Percentiles rank a stretch among this genome's conserved stretches.
These are phyloP conservation scores for Scaptomyza hsui DNA, from an alignment of 1,140 invertebrate species.

Conservation along the genomic window DNA sequence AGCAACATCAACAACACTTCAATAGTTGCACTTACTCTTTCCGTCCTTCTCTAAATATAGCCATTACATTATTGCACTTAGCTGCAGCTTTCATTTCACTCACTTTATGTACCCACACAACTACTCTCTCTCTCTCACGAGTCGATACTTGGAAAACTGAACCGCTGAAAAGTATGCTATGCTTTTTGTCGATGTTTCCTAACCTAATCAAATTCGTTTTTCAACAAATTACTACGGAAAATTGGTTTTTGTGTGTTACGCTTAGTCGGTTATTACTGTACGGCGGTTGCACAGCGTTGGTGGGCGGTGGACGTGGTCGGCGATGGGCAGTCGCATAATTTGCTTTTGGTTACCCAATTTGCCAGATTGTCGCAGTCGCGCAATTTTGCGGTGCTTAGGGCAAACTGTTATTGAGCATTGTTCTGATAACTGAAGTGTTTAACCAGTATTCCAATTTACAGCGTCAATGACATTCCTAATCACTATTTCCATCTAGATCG, in stretches of 20 bases:
- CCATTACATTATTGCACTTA: conserved; percentile 77
- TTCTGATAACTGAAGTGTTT: not conserved
- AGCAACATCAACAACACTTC: not conserved
- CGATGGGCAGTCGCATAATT: conserved; percentile 20
- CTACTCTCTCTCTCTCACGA: too few species aligned
- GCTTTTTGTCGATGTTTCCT: conserved; percentile 16
- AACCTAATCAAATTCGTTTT: conserved; percentile 50
- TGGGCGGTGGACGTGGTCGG: not conserved
- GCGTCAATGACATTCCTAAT: not conserved
- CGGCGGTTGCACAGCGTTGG: not conserved
- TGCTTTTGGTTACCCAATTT: conserved; percentile 25
- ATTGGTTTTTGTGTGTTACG: conserved; percentile 41
- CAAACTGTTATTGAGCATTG: conserved; percentile 4
- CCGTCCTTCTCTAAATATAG: conserved; percentile 47
- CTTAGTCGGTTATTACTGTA: conserved; percentile 7
- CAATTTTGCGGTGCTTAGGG: conserved; percentile 13
- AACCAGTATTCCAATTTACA: not conserved
- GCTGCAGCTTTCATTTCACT: conserved; percentile 66
- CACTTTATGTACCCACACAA: conserved; percentile 10
- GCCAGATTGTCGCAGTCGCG: conserved; percentile 29
- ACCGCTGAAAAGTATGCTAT: conserved; percentile 53
- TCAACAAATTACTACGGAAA: conserved; percentile 47
- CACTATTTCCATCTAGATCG: not conserved
- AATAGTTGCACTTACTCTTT: not conserved
- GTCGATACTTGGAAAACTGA: conserved; percentile 36